Evolutionary conservation across 2,113 vertebrate species (phyloP).

Genomic region (Thamnaconus septentrionalis): DNA sequence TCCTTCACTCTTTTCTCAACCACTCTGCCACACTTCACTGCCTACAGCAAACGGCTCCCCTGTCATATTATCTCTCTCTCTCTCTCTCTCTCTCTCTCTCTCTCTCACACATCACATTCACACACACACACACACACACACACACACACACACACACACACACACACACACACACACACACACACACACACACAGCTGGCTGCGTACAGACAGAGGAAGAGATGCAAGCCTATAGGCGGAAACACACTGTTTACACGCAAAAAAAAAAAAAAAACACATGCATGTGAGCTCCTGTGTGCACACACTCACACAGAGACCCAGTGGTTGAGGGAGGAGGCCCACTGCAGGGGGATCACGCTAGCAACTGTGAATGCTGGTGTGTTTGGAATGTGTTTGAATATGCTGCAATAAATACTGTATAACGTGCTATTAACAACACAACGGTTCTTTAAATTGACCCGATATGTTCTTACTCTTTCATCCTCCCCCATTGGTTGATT

Average conservation of each 20-base stretch:
- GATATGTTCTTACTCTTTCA: too few species aligned
- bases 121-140: slow-evolving; percentile 16
- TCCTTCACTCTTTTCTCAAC: slow-evolving; percentile 50
- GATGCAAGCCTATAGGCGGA: slow-evolving; percentile 6
- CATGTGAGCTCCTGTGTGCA: slow-evolving; percentile 5
- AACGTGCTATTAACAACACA: too few species aligned
- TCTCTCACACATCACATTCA: slow-evolving; percentile 5
- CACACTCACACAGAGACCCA: slow-evolving; percentile 2
- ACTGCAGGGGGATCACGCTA: slow-evolving; percentile 4
- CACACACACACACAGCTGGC: slow-evolving; percentile 10
- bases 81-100: slow-evolving; percentile 2
- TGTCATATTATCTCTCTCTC: slow-evolving; percentile 71
- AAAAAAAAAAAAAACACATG: slow-evolving; percentile 6
- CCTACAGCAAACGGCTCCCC: slow-evolving; percentile 71
- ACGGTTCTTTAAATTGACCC: too few species aligned
- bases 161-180: slow-evolving; percentile 14
- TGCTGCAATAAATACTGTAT: too few species aligned
- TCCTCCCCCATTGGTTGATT: too few species aligned
- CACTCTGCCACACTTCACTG: slow-evolving; percentile 72
- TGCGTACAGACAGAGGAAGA: neutral
- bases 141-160: slow-evolving; percentile 8
- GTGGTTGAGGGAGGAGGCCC: slow-evolving; percentile 27
- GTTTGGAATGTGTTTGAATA: too few species aligned
- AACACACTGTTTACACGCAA: slow-evolving; percentile 25
- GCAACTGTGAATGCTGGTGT: too few species aligned